These are phyloP conservation scores for honey bee (Apis mellifera) DNA, from an alignment of 1,140 invertebrate species.

Conservation along the genomic window Amel_HAv3.1 CM009931.2:19711001-19711500, in stretches of 20 bases:
- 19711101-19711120: conserved; percentile 85
- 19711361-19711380: background rate
- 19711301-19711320: background rate
- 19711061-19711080: conserved; percentile 85
- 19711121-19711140: conserved; percentile 80
- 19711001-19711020: too few species aligned
- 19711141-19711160: conserved; percentile 58
- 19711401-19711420: background rate
- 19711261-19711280: conserved; percentile 1
- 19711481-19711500: conserved; percentile 53
- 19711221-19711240: background rate
- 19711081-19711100: conserved; percentile 84
- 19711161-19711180: conserved; percentile 37
- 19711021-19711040: background rate
- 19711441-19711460: background rate
- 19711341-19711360: conserved; percentile 1
- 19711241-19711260: conserved; percentile 1
- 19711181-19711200: background rate
- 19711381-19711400: background rate
- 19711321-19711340: conserved; percentile 29
- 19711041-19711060: conserved; percentile 81
- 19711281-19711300: background rate
- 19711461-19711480: conserved; percentile 31
- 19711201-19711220: background rate
- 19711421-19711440: background rate